Percentiles rank a stretch among this genome's conserved stretches.
phyloP scores from a whole-genome alignment of 2,797 vertebrate species.

The Lacerta viridis region DNA sequence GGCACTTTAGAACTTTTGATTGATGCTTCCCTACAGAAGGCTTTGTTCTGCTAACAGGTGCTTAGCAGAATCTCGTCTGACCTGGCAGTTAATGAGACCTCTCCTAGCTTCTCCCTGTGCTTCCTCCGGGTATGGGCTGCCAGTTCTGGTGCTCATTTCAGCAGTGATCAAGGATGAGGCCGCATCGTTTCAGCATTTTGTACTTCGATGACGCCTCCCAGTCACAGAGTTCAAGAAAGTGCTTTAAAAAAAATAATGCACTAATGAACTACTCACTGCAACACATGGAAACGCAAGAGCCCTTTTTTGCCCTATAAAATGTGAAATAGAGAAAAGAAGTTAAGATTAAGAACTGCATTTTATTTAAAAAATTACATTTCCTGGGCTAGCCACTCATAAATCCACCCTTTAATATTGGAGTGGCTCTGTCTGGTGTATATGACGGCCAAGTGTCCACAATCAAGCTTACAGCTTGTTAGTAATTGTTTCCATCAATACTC shows the following conservation, averaged over 20 bases:
- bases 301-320: background rate
- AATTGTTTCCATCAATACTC: background rate
- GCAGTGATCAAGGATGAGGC: background rate
- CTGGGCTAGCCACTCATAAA: background rate
- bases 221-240: constrained; percentile 25
- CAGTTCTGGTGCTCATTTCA: background rate
- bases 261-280: background rate
- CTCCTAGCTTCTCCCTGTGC: background rate
- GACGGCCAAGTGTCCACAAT: background rate
- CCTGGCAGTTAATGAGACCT: constrained; percentile 26
- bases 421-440: background rate
- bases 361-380: too few relatives aligned
- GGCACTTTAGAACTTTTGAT: constrained; percentile 18
- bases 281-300: background rate
- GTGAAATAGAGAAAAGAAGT: background rate
- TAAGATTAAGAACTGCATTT: background rate
- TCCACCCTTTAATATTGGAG: background rate
- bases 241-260: background rate
- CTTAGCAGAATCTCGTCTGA: constrained; percentile 31
- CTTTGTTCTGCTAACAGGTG: constrained; percentile 13
- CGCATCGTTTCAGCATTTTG: constrained; percentile 32
- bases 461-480: background rate
- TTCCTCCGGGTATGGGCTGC: background rate
- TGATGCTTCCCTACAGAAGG: background rate
- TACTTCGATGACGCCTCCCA: background rate